These are phyloP conservation scores for Zaprionus kolodkinae DNA, from an alignment of 1,140 invertebrate species.

Conservation along the genomic window DNA sequence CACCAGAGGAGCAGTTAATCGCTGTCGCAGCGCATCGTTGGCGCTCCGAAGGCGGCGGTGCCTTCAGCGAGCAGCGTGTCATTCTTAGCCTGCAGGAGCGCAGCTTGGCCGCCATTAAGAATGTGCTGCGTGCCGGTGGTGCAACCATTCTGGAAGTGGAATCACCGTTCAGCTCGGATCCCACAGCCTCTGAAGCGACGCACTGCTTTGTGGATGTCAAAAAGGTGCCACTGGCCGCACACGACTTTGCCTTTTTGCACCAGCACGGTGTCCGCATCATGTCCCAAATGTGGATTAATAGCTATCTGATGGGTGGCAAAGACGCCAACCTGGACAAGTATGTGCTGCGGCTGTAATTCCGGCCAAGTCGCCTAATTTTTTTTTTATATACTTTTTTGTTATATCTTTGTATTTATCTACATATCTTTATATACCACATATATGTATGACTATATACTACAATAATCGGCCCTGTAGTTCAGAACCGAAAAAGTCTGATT, in stretches of 20 bases:
- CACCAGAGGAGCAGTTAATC: conserved; percentile 85
- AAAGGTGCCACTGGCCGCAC: conserved; percentile 50
- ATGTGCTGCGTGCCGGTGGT: conserved; percentile 90
- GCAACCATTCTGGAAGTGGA: conserved; percentile 87
- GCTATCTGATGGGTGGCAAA: conserved; percentile 71
- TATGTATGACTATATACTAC: conserved; percentile 3
- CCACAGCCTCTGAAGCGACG: conserved; percentile 44
- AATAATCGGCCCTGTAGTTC: neutral
- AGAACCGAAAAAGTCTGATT: conserved; percentile 25
- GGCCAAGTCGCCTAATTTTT: neutral
- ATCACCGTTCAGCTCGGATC: conserved; percentile 58
- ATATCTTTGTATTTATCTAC: conserved; percentile 6
- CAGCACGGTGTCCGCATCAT: conserved; percentile 57
- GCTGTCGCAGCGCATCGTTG: conserved; percentile 88
- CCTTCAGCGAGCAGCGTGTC: conserved; percentile 89
- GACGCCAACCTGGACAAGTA: conserved; percentile 66
- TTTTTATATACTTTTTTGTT: neutral
- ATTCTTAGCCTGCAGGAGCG: conserved; percentile 88
- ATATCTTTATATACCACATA: neutral
- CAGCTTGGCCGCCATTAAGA: conserved; percentile 87
- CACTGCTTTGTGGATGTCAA: conserved; percentile 79
- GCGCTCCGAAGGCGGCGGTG: conserved; percentile 85
- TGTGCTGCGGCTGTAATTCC: conserved; percentile 35
- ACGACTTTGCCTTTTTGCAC: conserved; percentile 51
- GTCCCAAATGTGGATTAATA: conserved; percentile 76